Conservation (phyloP, 2,888 invertebrate species). For the Sphaeridia pumilis region DNA sequence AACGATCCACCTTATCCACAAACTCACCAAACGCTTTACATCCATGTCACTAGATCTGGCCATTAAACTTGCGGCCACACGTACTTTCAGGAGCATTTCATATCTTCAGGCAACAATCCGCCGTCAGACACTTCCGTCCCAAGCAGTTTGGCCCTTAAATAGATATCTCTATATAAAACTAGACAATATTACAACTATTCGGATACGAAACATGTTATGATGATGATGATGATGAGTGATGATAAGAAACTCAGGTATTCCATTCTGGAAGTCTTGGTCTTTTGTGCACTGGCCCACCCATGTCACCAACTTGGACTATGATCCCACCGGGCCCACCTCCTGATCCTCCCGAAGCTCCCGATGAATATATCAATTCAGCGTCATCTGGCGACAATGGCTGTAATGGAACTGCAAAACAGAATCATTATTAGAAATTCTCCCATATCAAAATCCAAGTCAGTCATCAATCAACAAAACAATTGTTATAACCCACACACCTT, state of each 20-base stretch:
- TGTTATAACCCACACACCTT: slow-evolving; percentile 6
- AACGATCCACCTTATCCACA: no score
- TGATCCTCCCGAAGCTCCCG: slow-evolving; percentile 6
- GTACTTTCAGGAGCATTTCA: no score
- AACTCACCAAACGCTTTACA: no score
- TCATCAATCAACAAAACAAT: neutral
- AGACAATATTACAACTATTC: slow-evolving; percentile 3
- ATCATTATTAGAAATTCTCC: neutral
- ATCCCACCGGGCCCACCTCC: slow-evolving; percentile 5
- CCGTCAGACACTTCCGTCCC: no score
- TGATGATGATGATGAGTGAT: slow-evolving; percentile 1
- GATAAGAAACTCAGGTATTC: slow-evolving; percentile 15
- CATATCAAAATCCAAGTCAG: neutral
- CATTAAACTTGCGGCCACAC: no score
- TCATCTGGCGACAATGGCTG: slow-evolving; percentile 15
- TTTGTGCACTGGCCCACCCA: slow-evolving; percentile 15
- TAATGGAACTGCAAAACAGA: slow-evolving; percentile 8
- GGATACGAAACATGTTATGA: slow-evolving; percentile 3
- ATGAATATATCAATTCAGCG: slow-evolving; percentile 14
- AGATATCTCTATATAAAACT: no score
- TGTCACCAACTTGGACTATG: slow-evolving; percentile 14
- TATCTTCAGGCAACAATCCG: no score
- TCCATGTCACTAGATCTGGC: no score
- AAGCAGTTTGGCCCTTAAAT: no score
- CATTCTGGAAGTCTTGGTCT: slow-evolving; percentile 16